A percentile compares a stretch with the other conserved stretches of the same genome.
phyloP scores from a whole-genome alignment of 2,888 invertebrate genomes.

The Sarcophaga subvicina region DNA sequence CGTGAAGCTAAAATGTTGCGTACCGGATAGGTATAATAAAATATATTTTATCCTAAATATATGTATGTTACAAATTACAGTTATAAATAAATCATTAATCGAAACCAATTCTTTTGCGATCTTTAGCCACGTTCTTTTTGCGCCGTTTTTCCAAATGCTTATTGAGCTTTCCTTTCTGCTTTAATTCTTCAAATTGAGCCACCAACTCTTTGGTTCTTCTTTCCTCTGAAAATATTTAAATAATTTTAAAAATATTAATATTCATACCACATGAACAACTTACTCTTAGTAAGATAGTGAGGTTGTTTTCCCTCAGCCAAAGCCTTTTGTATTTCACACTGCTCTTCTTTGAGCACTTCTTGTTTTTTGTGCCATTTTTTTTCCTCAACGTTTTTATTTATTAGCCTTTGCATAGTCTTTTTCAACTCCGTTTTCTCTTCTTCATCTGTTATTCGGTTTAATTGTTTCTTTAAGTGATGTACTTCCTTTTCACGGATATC shows the following conservation, averaged over 20 bases:
- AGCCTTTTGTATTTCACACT: constrained; percentile 83
- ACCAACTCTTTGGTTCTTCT: constrained; percentile 88
- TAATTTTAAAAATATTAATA: constrained; percentile 3
- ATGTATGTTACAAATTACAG: constrained; percentile 71
- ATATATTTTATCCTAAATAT: constrained; percentile 37
- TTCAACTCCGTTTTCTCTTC: constrained; percentile 86
- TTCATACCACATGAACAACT: constrained; percentile 67
- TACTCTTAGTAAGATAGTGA: constrained; percentile 88
- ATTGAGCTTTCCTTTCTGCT: constrained; percentile 89
- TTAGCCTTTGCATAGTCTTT: constrained; percentile 88
- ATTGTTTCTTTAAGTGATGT: constrained; percentile 84
- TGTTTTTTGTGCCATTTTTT: constrained; percentile 84
- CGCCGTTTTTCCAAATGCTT: constrained; percentile 91
- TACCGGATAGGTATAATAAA: constrained; percentile 83
- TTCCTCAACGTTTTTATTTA: constrained; percentile 89
- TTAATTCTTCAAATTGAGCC: constrained; percentile 90
- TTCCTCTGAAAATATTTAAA: constrained; percentile 86
- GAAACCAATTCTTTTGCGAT: constrained; percentile 80
- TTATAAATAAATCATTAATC: constrained; percentile 72
- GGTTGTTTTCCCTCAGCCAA: constrained; percentile 88
- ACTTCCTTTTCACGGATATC: constrained; percentile 89
- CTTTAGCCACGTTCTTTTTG: constrained; percentile 86
- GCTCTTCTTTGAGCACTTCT: constrained; percentile 83
- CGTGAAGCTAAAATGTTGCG: constrained; percentile 96
- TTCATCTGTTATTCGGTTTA: constrained; percentile 85